phyloP scores from a whole-genome alignment of 1,140 invertebrate genomes.

The Panonychus citri region DNA sequence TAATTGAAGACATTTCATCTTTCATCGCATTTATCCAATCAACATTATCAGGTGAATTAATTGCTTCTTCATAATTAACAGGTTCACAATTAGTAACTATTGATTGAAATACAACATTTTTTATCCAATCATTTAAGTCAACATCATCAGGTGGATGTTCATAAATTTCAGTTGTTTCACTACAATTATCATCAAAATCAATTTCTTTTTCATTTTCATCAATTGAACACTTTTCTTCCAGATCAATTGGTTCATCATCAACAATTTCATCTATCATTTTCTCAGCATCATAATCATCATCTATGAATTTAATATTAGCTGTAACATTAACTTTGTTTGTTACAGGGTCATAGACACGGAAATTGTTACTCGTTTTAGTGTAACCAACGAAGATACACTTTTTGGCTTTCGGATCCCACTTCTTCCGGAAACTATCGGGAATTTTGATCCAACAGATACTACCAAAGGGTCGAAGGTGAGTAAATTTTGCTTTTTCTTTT shows the following conservation, averaged over 20 bases:
- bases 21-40: slow-evolving; percentile 7
- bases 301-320: neutral
- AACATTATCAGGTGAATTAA: neutral
- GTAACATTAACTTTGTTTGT: neutral
- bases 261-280: neutral
- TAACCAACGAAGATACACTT: neutral
- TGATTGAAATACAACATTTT: neutral
- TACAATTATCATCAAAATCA: neutral
- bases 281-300: neutral
- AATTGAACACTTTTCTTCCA: neutral
- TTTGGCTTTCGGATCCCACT: neutral
- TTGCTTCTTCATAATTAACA: slow-evolving; percentile 5
- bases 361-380: slow-evolving; percentile 1
- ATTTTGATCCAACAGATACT: neutral
- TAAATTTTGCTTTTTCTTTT: neutral
- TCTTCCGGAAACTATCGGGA: neutral
- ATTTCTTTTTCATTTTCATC: neutral
- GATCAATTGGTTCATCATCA: neutral
- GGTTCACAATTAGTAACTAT: neutral
- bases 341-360: slow-evolving; percentile 1
- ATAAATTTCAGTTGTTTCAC: no score
- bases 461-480: neutral
- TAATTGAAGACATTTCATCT: neutral
- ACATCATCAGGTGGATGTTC: no score
- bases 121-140: no score